A percentile compares a stretch with the other conserved stretches of the same genome.
Conservation (phyloP, 2,888 invertebrate species). For the Polydrusus tereticollis region DNA sequence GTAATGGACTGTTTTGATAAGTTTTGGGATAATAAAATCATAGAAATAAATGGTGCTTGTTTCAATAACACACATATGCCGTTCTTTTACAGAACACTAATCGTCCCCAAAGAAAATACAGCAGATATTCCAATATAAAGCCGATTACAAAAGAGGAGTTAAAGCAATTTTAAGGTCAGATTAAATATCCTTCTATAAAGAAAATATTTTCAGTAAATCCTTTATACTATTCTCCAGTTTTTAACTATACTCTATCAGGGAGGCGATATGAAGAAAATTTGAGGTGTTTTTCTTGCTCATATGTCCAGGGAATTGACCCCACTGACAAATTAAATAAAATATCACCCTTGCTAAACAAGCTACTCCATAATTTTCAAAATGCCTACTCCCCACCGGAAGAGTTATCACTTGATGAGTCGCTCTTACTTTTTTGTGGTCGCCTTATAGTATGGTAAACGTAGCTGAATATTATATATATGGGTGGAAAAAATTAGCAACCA, state of each 20-base stretch:
- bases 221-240: slow-evolving; percentile 23
- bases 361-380: not conserved
- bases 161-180: slow-evolving; percentile 5
- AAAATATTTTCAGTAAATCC: slow-evolving; percentile 35
- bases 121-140: not conserved
- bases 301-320: no score
- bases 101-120: slow-evolving; percentile 1
- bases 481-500: no score
- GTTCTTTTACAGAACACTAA: not conserved
- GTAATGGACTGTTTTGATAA: no score
- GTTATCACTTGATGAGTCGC: no score
- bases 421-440: slow-evolving; percentile 46
- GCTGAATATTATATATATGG: no score
- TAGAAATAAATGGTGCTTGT: no score
- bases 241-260: slow-evolving; percentile 12
- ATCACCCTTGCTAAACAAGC: not conserved
- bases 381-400: slow-evolving; percentile 24
- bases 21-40: no score
- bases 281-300: slow-evolving; percentile 19
- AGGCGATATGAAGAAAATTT: slow-evolving; percentile 30
- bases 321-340: not conserved
- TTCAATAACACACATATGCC: no score
- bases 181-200: slow-evolving; percentile 19
- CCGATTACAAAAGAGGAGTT: not conserved
- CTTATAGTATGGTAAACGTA: no score